Conservation (phyloP, 2,113 vertebrate genomes). For the Balaenoptera acutorostrata region DNA sequence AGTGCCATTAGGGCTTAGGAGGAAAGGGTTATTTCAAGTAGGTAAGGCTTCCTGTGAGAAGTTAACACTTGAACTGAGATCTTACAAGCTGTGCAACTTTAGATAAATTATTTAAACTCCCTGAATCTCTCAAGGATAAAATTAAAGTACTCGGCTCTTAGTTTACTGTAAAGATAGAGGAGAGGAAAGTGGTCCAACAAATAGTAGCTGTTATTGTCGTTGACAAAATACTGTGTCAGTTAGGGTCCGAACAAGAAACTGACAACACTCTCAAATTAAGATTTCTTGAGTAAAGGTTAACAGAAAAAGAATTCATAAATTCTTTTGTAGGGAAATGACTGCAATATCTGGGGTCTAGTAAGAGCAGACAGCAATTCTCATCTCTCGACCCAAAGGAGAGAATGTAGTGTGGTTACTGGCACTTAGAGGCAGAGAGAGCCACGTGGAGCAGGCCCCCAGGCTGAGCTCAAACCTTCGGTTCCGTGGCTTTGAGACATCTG, state of each 20-base stretch:
- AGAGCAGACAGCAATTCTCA: background rate
- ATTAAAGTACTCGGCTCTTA: background rate
- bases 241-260: background rate
- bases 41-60: background rate
- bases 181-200: background rate
- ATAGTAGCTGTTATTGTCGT: background rate
- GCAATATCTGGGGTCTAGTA: no score
- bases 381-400: background rate
- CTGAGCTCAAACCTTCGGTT: background rate
- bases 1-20: background rate
- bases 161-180: background rate
- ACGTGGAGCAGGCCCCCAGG: fast-evolving
- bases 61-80: background rate
- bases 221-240: background rate
- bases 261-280: background rate
- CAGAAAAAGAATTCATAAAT: background rate
- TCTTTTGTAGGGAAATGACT: background rate
- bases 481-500: background rate
- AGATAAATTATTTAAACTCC: background rate
- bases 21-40: background rate
- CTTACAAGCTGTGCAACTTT: background rate
- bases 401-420: background rate
- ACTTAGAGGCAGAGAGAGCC: background rate
- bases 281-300: background rate
- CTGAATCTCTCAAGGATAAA: background rate